phyloP scores from a whole-genome alignment of 2,113 vertebrate genomes.

The Gadus macrocephalus region DNA sequence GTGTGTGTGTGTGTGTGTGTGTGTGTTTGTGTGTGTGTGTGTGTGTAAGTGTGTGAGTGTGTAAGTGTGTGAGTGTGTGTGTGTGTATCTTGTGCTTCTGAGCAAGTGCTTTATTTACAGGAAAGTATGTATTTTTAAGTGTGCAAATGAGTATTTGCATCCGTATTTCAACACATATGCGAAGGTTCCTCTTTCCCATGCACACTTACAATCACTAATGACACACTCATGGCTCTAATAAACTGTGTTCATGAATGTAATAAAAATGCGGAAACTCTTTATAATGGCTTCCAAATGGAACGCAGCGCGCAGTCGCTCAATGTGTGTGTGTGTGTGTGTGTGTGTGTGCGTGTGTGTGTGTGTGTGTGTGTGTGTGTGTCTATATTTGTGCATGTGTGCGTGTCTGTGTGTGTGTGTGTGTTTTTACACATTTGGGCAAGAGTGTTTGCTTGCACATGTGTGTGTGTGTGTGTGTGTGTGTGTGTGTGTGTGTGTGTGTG shows the following conservation, averaged over 20 bases:
- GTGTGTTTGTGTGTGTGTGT: slow-evolving; percentile 23
- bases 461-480: too few species aligned
- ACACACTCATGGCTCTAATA: slow-evolving; percentile 58
- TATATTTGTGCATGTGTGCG: too few species aligned
- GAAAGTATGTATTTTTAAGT: too few species aligned
- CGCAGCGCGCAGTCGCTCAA: slow-evolving; percentile 37
- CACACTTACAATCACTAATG: slow-evolving; percentile 45
- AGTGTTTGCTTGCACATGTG: too few species aligned
- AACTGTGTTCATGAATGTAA: slow-evolving; percentile 72
- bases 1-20: slow-evolving; percentile 27
- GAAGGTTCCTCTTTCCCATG: slow-evolving; percentile 38
- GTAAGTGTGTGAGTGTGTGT: slow-evolving; percentile 34
- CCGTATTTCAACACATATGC: slow-evolving; percentile 36
- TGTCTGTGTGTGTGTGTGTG: too few species aligned
- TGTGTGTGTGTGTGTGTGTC: too few species aligned
- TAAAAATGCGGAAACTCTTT: slow-evolving; percentile 65
- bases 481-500: too few species aligned
- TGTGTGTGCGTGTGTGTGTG: too few species aligned
- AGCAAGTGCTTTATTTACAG: too few species aligned
- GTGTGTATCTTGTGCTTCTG: not conserved
- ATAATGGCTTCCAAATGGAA: slow-evolving; percentile 54
- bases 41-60: slow-evolving; percentile 2
- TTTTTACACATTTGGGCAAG: too few species aligned
- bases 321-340: not conserved
- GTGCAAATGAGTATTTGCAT: slow-evolving; percentile 12